Base-by-base conservation (phyloP, 2,113 vertebrate genomes). In the Blennius ocellaris region DNA sequence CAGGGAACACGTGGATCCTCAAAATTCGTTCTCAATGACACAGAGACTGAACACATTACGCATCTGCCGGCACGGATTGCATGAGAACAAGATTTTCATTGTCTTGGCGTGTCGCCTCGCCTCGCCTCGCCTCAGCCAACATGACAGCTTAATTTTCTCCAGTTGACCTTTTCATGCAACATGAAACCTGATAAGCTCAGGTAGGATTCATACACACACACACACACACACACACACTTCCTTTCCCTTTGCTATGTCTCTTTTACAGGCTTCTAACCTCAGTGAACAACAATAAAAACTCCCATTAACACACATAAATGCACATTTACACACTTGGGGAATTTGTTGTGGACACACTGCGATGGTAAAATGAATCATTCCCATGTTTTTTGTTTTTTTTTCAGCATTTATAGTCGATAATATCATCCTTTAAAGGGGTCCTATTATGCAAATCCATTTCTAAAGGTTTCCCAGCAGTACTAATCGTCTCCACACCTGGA, bases 141-240 rank as follows among this genome's bases (percentile, higher is more conserved):
- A 40, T 76, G 81, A 84, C 81, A 81, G 78, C 54, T 87, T 81
- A 17, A 84, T 87, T 81, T 84, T 62, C 78, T 62, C 38, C 47
- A 5, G 55, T 16, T 73, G 71, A 76, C 78, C 74, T 83, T 78
- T 66, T 61, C 54, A 72, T 56, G 11, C 6, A 16, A 60, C 53
- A 37, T 45, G 7, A 15, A 63, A 7, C 5, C 57, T 39, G 78
- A 87, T 87, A 67, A 81, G 70, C 74, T 80, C 60, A 64, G 51
- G 39, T 38, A n/a, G 6, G 16, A 53, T 8, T 1, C 17, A 15
- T 16, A 36, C 59, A 47, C 45, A 69, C 43, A 12, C n/a, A n/a
- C 11, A 30, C 21, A 30, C 21, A 30, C 21, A 30, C 21, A 2
- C 21, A 30, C 37, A 5, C 30, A 6, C 7, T 17, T 14, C n/a